Evolutionary conservation across 2,888 invertebrate genomes (phyloP).

Genomic region (Chloromyia formosa): DNA sequence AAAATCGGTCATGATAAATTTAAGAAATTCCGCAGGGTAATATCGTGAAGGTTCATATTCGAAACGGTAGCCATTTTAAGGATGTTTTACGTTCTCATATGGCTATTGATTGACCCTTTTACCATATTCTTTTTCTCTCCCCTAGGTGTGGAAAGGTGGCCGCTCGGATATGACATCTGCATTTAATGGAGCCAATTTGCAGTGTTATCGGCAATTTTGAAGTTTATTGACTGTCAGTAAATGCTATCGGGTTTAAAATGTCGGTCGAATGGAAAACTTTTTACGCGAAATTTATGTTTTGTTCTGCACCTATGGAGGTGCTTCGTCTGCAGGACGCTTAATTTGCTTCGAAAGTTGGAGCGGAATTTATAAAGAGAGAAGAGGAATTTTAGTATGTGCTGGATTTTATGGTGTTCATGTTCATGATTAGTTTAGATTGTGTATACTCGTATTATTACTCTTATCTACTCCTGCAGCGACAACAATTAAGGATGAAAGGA

Average conservation of each 20-base stretch:
- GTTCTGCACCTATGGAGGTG: not conserved
- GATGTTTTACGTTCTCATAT: not conserved
- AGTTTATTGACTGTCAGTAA: constrained; percentile 17
- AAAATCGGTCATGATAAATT: constrained; percentile 1
- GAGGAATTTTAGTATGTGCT: no score
- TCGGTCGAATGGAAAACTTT: constrained; percentile 2
- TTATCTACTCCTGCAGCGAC: no score
- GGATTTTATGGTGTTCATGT: no score
- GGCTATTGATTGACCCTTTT: constrained; percentile 3
- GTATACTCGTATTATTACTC: no score
- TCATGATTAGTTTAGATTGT: no score
- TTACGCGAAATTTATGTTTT: constrained; percentile 11
- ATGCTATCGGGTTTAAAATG: not conserved
- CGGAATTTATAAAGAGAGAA: no score
- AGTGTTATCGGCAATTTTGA: constrained; percentile 11
- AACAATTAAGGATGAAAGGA: no score
- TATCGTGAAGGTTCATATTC: not conserved
- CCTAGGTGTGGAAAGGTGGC: not conserved
- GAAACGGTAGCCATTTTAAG: not conserved
- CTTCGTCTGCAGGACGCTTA: not conserved
- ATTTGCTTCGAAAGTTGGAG: no score
- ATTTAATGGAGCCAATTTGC: constrained; percentile 10
- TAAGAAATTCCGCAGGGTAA: not conserved
- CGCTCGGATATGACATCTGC: not conserved
- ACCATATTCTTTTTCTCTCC: not conserved